A percentile compares a stretch with the other conserved stretches of the same genome.
Conservation (phyloP, 2,888 invertebrate genomes). For the Nudaria mundana region DNA sequence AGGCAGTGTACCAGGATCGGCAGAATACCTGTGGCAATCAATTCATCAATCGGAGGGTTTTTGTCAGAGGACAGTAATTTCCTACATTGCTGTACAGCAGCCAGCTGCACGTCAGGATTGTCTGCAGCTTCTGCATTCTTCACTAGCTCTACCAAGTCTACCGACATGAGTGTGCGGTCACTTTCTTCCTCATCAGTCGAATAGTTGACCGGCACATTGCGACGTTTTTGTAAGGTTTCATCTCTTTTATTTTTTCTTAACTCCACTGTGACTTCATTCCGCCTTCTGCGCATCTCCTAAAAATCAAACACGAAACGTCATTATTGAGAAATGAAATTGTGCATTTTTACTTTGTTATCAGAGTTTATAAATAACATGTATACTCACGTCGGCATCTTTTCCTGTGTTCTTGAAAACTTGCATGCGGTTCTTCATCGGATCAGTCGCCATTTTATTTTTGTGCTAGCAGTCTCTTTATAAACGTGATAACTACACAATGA, state of each 20-base stretch:
- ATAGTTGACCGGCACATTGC: constrained; percentile 96
- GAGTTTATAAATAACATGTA: constrained; percentile 11
- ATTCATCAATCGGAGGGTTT: constrained; percentile 98
- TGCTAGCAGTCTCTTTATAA: constrained; percentile 57
- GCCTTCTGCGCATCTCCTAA: constrained; percentile 97
- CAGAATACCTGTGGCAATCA: constrained; percentile 96
- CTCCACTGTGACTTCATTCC: constrained; percentile 98
- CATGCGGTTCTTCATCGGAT: constrained; percentile 91
- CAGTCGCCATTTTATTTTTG: constrained; percentile 88
- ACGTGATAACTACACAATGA: constrained; percentile 67
- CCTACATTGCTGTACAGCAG: constrained; percentile 96
- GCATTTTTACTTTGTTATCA: constrained; percentile 10
- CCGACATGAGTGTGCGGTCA: constrained; percentile 84
- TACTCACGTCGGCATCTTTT: constrained; percentile 98
- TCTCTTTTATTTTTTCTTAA: constrained; percentile 99
- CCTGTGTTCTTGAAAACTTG: constrained; percentile 99
- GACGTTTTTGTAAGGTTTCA: constrained; percentile 96
- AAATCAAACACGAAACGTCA: constrained; percentile 43
- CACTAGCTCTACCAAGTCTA: constrained; percentile 91
- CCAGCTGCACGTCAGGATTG: constrained; percentile 90
- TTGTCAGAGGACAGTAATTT: constrained; percentile 98
- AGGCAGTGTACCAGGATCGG: constrained; percentile 96
- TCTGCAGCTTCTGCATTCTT: constrained; percentile 91
- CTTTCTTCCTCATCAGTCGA: constrained; percentile 90
- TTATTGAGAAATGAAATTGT: constrained; percentile 14